A percentile compares a stretch with the other conserved stretches of the same genome.
phyloP scores from a whole-genome alignment of 2,797 vertebrate species.

The Cercopithecus hamlyni region DNA sequence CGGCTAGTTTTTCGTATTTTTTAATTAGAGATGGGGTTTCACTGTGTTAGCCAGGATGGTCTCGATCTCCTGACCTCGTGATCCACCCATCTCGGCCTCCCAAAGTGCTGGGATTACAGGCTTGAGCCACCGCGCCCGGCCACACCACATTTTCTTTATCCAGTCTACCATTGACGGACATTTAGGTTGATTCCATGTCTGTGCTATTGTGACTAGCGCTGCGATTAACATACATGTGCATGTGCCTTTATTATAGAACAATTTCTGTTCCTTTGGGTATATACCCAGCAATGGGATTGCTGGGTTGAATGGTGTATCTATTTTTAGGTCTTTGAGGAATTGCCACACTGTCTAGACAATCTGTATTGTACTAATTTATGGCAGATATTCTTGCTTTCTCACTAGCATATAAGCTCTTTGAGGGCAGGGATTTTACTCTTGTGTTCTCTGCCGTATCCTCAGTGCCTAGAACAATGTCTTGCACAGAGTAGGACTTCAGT shows the following conservation, averaged over 20 bases:
- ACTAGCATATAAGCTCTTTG: accelerated
- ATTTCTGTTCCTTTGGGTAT: not conserved
- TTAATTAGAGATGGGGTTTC: no score
- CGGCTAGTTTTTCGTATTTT: no score
- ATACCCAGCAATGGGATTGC: not conserved
- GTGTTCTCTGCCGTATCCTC: accelerated
- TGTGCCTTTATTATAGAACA: not conserved
- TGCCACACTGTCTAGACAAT: not conserved
- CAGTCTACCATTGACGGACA: not conserved
- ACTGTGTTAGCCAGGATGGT: no score
- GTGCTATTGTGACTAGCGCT: not conserved
- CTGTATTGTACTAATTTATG: accelerated
- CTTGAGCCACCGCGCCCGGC: no score
- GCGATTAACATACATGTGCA: not conserved
- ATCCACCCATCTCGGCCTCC: no score
- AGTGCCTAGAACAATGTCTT: not conserved
- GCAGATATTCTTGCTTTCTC: not conserved
- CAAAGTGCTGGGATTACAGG: no score
- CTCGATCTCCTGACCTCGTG: no score
- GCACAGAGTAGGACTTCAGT: accelerated
- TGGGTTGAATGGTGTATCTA: not conserved
- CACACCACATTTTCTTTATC: not conserved
- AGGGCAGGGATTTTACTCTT: not conserved
- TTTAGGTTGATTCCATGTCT: not conserved
- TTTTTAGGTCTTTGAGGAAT: not conserved